phyloP scores from a whole-genome alignment of 1,140 invertebrate species.

The Pinna nobilis region DNA sequence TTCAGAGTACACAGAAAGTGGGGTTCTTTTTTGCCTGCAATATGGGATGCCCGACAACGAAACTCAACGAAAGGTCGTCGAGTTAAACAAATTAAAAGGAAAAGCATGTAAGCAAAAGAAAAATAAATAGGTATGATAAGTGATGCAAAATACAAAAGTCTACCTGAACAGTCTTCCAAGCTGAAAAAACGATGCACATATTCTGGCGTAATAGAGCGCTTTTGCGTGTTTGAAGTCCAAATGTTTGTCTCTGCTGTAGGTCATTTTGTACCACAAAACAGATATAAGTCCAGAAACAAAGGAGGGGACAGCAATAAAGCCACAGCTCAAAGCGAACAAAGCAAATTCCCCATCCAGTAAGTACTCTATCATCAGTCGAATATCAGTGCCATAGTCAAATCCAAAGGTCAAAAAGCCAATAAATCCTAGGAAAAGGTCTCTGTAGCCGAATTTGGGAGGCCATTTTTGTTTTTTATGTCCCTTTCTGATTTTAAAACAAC shows the following conservation, averaged over 20 bases:
- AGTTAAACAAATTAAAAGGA: not conserved
- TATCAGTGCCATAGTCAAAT: constrained; percentile 10
- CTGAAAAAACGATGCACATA: constrained; percentile 6
- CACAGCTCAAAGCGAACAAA: not conserved
- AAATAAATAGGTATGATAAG: no score
- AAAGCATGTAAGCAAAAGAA: not conserved
- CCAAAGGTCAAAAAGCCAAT: constrained; percentile 1
- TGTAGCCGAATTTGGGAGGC: constrained; percentile 5
- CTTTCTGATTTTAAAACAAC: no score
- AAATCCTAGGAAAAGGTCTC: constrained; percentile 3
- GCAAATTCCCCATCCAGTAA: not conserved
- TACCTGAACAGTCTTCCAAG: constrained; percentile 13
- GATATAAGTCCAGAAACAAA: constrained; percentile 11
- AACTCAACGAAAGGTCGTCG: not conserved
- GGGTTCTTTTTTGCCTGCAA: no score
- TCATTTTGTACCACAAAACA: constrained; percentile 17
- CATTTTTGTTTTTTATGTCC: no score
- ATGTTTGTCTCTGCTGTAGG: not conserved
- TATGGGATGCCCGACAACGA: no score
- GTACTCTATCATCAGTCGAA: not conserved
- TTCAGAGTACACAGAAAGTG: no score
- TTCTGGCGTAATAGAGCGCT: not conserved
- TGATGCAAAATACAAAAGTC: no score
- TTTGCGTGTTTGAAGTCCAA: not conserved
- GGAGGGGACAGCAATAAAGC: constrained; percentile 13